phyloP scores from a whole-genome alignment of 2,113 vertebrate genomes.

The Lepus timidus region DNA sequence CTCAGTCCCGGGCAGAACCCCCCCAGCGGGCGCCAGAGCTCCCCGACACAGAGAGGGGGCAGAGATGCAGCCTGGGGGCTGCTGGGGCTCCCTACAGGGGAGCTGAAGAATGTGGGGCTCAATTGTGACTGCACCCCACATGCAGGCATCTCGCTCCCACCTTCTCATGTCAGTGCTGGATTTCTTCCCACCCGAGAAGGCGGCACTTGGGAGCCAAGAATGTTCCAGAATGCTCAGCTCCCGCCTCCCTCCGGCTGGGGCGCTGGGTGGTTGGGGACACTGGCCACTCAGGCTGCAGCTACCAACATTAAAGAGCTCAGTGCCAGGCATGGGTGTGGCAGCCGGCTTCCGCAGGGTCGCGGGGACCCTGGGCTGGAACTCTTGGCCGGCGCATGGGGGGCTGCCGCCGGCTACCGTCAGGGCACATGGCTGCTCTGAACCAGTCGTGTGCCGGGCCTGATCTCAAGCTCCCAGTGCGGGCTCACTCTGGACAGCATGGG shows the following conservation, averaged over 20 bases:
- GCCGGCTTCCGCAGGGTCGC: rapidly evolving
- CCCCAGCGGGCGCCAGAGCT: slow-evolving; percentile 84
- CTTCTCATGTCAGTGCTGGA: background rate
- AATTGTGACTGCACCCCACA: rapidly evolving
- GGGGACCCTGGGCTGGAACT: background rate
- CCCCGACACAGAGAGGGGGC: slow-evolving; percentile 56
- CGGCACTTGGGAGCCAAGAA: background rate
- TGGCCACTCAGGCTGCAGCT: background rate
- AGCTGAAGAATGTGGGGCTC: background rate
- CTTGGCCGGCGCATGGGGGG: background rate
- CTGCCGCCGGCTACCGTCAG: slow-evolving; percentile 54
- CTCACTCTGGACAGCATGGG: background rate
- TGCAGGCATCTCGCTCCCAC: rapidly evolving
- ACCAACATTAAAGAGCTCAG: background rate
- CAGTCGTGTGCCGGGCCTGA: background rate
- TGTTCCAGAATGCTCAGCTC: background rate
- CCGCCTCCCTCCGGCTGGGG: background rate
- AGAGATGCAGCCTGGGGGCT: too few species aligned
- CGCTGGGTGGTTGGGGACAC: background rate
- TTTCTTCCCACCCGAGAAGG: background rate
- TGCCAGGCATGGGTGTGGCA: background rate
- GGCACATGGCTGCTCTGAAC: slow-evolving; percentile 45
- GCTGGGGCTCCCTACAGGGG: background rate
- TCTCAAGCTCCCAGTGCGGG: background rate
- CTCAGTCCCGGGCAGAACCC: slow-evolving; percentile 87